These are phyloP conservation scores for Etheostoma cragini DNA, from an alignment of 2,113 vertebrate genomes.

Conservation along the genomic window DNA sequence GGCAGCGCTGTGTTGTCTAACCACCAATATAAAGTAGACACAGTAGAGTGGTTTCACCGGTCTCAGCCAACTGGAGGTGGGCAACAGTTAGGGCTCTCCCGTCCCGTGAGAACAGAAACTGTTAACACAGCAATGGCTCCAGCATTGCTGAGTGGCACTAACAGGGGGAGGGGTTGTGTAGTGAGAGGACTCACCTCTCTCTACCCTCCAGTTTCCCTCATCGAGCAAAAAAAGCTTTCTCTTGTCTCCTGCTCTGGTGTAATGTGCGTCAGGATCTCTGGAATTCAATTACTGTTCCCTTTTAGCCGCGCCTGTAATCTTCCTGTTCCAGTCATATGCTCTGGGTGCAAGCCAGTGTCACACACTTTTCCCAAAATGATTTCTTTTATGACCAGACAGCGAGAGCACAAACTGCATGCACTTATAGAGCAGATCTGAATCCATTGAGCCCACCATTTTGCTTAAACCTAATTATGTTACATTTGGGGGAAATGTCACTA, in stretches of 20 bases:
- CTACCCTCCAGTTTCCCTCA: constrained; percentile 80
- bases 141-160: constrained; percentile 82
- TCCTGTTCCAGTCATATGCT: constrained; percentile 78
- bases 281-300: constrained; percentile 84
- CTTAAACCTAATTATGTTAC: constrained; percentile 71
- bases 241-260: constrained; percentile 81
- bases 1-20: constrained; percentile 61
- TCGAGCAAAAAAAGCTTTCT: constrained; percentile 84
- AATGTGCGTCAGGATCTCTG: constrained; percentile 81
- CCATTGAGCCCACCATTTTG: constrained; percentile 67
- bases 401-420: constrained; percentile 62
- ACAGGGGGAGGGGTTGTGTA: constrained; percentile 68
- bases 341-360: constrained; percentile 75
- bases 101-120: constrained; percentile 83
- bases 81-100: constrained; percentile 76
- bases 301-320: constrained; percentile 81
- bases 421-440: constrained; percentile 69
- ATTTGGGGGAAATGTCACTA: constrained; percentile 77
- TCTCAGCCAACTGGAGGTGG: constrained; percentile 80
- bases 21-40: constrained; percentile 71
- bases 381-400: constrained; percentile 74
- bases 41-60: constrained; percentile 75
- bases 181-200: constrained; percentile 79
- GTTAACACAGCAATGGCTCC: constrained; percentile 82
- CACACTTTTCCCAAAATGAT: constrained; percentile 72